Base-by-base conservation (phyloP, 2,888 invertebrate species). In the Linnaemya tessellans region DNA sequence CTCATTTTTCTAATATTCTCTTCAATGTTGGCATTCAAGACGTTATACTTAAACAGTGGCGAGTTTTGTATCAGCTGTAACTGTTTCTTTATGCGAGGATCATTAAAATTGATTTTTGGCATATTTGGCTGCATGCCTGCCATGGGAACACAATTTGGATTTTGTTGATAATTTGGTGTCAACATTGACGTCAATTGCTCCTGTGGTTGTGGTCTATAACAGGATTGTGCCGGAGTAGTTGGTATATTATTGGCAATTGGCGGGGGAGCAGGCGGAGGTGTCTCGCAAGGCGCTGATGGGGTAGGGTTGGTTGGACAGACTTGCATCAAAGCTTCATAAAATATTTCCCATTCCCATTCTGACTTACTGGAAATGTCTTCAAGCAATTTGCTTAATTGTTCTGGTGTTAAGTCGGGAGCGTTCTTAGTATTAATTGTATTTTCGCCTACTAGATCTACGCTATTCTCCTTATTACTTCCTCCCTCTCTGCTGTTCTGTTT, bases 51-150 rank as follows among this genome's bases (percentile, higher is more conserved):
- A 64, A 51, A 58, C 11, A 82, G 10, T 0, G 79, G 84, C 0
- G 87, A 82, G 38, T 77, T 84, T 60, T 86, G 54, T n/a, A 84
- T 54, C 3, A n/a, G 46, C 25, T 86, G 78, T n/a, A 88, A 22
- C 13, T 85, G 80, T 20, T 75, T 86, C 22, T 65, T 35, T 35
- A 88, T 84, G 11, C 87, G 84, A 15, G 88, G 88, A 77, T 88
- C 88, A 13, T 86, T 87, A 0, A 86, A 46, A 65, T 86, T 87
- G 11, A 88, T 10, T 58, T 83, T 85, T 54, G 56, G 78, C 9
- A 4, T 43, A 43, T 58, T 20, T 8, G 64, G 41, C 43, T 15
- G 25, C 4, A n/a, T 7, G 7, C 13, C 43, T 49, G 51, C 11
- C n/a, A 30, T 46, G 3, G 62, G 51, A 22, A 30, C 43, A 43